Percentiles rank a stretch among this genome's conserved stretches.
phyloP scores from a whole-genome alignment of 2,797 vertebrate species.

The Neosalanx taihuensis region DNA sequence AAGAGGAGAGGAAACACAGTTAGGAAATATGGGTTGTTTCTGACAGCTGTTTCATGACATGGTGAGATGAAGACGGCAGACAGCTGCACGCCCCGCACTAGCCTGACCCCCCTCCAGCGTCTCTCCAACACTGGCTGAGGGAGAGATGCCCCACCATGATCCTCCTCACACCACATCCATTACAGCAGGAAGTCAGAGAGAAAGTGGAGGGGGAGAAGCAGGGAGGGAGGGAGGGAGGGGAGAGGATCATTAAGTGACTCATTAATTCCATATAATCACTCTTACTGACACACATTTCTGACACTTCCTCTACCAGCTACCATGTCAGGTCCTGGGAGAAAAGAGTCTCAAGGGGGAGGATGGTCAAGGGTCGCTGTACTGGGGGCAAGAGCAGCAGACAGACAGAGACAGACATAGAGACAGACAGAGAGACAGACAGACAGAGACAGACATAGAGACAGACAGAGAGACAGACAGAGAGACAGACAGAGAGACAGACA shows the following conservation, averaged over 20 bases:
- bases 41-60: constrained; percentile 41
- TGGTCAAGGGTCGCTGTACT: neutral
- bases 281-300: constrained; percentile 62
- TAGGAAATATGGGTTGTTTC: constrained; percentile 32
- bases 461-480: constrained; percentile 13
- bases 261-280: constrained; percentile 68
- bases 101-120: constrained; percentile 21
- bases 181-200: constrained; percentile 57
- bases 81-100: constrained; percentile 25
- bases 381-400: constrained; percentile 3
- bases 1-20: constrained; percentile 25
- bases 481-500: constrained; percentile 14
- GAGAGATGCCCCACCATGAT: constrained; percentile 31
- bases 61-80: constrained; percentile 23
- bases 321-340: constrained; percentile 29
- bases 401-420: constrained; percentile 15
- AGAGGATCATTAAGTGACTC: constrained; percentile 59
- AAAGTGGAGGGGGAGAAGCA: constrained; percentile 44
- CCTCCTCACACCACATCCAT: constrained; percentile 40
- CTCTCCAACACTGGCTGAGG: constrained; percentile 23
- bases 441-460: constrained; percentile 38
- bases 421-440: constrained; percentile 3
- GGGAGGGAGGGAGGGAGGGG: constrained; percentile 20
- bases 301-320: constrained; percentile 52
- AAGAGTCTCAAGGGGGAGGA: neutral